phyloP scores from a whole-genome alignment of 2,888 invertebrate genomes.

The Clostera curtula region DNA sequence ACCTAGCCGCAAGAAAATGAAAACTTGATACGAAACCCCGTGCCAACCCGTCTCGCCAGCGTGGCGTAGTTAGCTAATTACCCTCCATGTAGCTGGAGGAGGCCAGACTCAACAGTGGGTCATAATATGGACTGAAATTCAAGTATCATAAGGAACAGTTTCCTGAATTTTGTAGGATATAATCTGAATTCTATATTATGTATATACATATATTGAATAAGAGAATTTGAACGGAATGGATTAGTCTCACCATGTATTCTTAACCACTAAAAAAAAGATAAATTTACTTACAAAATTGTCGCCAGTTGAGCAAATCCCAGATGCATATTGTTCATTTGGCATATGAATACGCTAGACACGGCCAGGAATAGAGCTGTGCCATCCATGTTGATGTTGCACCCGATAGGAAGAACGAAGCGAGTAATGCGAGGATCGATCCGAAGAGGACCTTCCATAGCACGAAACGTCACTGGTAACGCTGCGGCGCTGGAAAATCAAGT shows the following conservation, averaged over 20 bases:
- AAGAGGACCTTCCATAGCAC: constrained; percentile 88
- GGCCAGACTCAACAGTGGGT: no score
- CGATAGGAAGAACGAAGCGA: constrained; percentile 91
- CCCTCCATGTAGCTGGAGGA: no score
- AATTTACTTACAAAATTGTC: constrained; percentile 87
- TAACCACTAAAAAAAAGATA: not conserved
- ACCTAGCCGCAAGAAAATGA: no score
- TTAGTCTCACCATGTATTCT: not conserved
- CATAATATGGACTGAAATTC: no score
- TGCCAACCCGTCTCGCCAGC: no score
- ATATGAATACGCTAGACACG: constrained; percentile 91
- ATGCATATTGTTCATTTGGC: constrained; percentile 89
- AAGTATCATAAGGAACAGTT: no score
- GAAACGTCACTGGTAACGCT: constrained; percentile 90
- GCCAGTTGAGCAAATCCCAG: constrained; percentile 89
- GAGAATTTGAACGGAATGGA: not conserved
- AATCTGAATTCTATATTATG: no score
- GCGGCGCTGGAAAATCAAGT: constrained; percentile 78
- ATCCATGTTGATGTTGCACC: constrained; percentile 95
- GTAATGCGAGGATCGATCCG: constrained; percentile 87
- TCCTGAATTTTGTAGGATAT: no score
- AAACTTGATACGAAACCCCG: no score
- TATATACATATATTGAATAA: no score
- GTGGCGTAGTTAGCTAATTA: no score
- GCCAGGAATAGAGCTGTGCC: constrained; percentile 93